Evolutionary conservation across 1,140 invertebrate genomes (phyloP), one percentile per base, ranked within the genome.

Genomic region (Lepidurus couesii): DNA sequence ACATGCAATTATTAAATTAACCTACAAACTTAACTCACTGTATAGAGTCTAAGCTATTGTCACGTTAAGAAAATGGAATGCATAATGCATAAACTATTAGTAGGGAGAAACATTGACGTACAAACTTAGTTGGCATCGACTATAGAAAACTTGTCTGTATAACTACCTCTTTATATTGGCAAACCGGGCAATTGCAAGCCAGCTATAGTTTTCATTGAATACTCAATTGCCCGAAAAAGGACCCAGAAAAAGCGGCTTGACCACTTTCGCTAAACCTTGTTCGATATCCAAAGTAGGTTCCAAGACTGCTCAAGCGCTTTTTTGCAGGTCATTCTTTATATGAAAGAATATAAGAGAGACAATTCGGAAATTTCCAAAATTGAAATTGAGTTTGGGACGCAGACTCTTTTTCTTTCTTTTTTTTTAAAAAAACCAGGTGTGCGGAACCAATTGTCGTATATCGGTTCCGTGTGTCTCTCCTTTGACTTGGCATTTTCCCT

Each of bases 231-330:
- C 34, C 34, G 34, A 47, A 16, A 65, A 65, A 65, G 13, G 13
- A 65, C 13, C 7, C 21, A 21, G 16, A 65, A 65, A 65, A 65
- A 65, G 9, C 8, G 16, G 53, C 21, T 16, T 65, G 53, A 65
- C 53, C 16, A 65, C 53, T 65, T 65, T 65, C 53, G 53, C 53
- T 65, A 21, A 65, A 65, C 53, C 53, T 65, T 65, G 53, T 65
- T 65, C 53, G 16, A 65, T 65, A 16, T 65, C 53, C 21, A 65
- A 65, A 65, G 53, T 65, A 65, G 53, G 53, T 65, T 21, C 53
- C 53, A 65, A 65, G 34, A 65, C 45, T 1, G 53, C 21, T 65
- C 1, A 47, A 34, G 34, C 34, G 34, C 34, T 4, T 34, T 34
- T 34, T 34, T 34, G 34, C 34, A 34, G 34, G 34, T 34, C 34